Evolutionary conservation across 2,888 invertebrate genomes (phyloP), one percentile per base, ranked within the genome.

Genomic region (Cephus nigrinus): DNA sequence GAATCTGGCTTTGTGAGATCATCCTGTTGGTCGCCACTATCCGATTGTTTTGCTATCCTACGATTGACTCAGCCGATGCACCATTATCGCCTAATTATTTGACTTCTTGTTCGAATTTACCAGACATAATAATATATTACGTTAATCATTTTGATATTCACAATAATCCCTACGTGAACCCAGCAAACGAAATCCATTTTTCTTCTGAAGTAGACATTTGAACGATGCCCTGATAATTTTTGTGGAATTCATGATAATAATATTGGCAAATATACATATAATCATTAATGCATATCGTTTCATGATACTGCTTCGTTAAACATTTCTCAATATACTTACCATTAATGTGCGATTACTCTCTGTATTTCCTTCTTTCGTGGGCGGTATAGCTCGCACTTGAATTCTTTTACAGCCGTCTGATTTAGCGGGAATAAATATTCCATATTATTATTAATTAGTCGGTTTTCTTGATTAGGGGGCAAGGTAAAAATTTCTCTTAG

Each of bases 1-100:
- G 35, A 74, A 74, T n/a, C 34, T n/a, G 23, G 75, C 80, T 83
- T 82, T 83, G 80, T 80, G 79, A 74, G 80, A 83, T 83, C 80
- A 81, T 81, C 55, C 23, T 23, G 55, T 55, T 55, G 55, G 55
- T 55, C 55, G 55, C 23, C 23, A 23, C 9, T 55, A 55, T 55
- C 55, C 55, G 55, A 55, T 55, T 55, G 55, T 55, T 55, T 23
- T 23, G 23, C 55, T 23, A 55, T 55, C 23, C 23, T 55, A 23
- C 23, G 55, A 55, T 55, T 55, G 55, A 55, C 23, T 55, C 55
- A 55, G 23, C 23, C 55, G 23, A 23, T 55, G 5, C 9, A 55
- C 23, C 55, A 55, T 55, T 55, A 23, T 23, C 55, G 55, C 23
- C 23, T 23, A 55, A 55, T 55, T 55, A 55, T 55, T 55, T 23